Percentiles rank a stretch among this genome's conserved stretches.
Evolutionary conservation across 2,888 invertebrate genomes (phyloP).

Genomic region (Lasius platythorax): DNA sequence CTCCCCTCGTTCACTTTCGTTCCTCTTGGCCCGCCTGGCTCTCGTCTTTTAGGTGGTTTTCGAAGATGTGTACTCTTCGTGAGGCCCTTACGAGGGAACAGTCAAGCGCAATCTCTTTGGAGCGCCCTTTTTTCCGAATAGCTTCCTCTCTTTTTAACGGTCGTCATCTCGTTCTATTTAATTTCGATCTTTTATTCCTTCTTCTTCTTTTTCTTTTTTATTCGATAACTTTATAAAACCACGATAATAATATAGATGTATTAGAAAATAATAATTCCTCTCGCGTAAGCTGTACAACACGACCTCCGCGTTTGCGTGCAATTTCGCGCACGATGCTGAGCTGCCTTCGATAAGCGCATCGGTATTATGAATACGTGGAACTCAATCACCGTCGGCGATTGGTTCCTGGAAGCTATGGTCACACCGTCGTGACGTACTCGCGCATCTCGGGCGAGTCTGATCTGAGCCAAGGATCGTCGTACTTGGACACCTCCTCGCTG

Average conservation of each 20-base stretch:
- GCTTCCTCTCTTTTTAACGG: not conserved
- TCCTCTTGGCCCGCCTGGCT: conserved; percentile 11
- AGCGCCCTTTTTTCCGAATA: conserved; percentile 8
- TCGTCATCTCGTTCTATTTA: not conserved
- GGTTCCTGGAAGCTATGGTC: conserved; percentile 31
- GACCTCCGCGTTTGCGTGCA: conserved; percentile 10
- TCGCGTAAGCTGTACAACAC: conserved; percentile 24
- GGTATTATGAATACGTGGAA: conserved; percentile 2
- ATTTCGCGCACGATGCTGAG: conserved; percentile 23
- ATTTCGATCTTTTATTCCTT: not conserved
- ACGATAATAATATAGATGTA: conserved; percentile 21
- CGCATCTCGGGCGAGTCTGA: conserved; percentile 79
- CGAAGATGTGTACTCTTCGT: conserved; percentile 45
- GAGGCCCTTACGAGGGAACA: conserved; percentile 49
- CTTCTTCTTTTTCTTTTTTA: not conserved
- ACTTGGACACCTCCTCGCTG: conserved; percentile 83
- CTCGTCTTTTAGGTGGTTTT: conserved; percentile 39
- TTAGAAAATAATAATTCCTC: conserved; percentile 48
- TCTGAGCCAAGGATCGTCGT: conserved; percentile 80
- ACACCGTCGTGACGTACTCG: conserved; percentile 85
- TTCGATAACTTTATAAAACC: conserved; percentile 39
- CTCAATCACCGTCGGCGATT: conserved; percentile 10
- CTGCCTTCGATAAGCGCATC: not conserved
- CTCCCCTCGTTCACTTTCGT: not conserved
- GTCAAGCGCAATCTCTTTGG: conserved; percentile 3